Base-by-base conservation (phyloP, 2,888 invertebrate species). In the Trichopoda pennipes region DNA sequence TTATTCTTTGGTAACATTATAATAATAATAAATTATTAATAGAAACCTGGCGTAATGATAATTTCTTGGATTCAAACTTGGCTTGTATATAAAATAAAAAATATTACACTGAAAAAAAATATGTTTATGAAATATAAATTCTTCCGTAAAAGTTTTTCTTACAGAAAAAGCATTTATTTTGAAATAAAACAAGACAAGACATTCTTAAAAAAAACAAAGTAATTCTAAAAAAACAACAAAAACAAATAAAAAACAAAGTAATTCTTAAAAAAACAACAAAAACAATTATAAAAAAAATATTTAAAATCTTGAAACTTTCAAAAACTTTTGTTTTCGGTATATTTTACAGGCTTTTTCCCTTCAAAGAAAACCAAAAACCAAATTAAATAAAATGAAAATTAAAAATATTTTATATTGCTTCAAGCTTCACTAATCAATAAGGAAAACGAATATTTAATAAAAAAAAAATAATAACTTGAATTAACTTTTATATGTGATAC, bases 291-390 rank as follows among this genome's bases (percentile, higher is more conserved):
- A 68, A 49, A 66, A 51, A 66, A 78, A 23, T 70, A 74, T 82
- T 51, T 73, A 74, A 86, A 85, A 83, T 80, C 84, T 84, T 86
- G 86, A 85, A 80, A 80, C 55, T n/a, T 47, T 47, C 17, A 49
- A 49, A 49, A 17, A 9, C 47, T 74, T 32, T 12, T 19, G 28
- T 77, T 68, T 69, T 68, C 56, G 12, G 38, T 84, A 87, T 85
- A 87, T 85, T 88, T 87, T 88, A 77, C 76, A 73, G 56, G 47
- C 86, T 88, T 86, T 85, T 87, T 87, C 88, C 86, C 86, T 21
- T n/a, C n/a, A n/a, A n/a, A n/a, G n/a, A n/a, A n/a, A 12, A 69
- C 87, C 77, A 83, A 53, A 61, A 76, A 77, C 61, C 21, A 80
- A 51, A 69, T 58, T 35, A 12, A 74, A 64, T 35, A 0, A 75